Evolutionary conservation across 23 tunicate species (phyloP).

Genomic region (Diplosoma virens): DNA sequence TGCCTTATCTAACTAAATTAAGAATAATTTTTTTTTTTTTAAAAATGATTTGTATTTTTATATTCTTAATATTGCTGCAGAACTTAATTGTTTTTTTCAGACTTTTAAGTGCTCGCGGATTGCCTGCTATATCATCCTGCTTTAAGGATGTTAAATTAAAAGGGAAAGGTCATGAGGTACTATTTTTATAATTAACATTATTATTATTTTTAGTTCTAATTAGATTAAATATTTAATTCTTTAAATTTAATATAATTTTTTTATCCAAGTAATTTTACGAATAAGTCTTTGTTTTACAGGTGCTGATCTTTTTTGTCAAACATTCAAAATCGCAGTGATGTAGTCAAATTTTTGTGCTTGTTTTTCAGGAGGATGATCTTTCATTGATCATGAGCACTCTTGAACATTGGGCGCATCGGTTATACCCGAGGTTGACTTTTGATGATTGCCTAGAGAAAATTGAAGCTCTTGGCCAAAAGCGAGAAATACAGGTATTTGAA

Average conservation of each 20-base stretch:
- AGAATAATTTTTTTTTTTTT: too few relatives aligned
- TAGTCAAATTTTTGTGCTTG: not conserved
- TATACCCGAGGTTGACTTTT: slow-evolving; percentile 74
- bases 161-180: slow-evolving; percentile 90
- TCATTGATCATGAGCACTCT: slow-evolving; percentile 50
- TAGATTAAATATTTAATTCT: not conserved
- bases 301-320: not conserved
- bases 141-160: slow-evolving; percentile 58
- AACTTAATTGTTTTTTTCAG: slow-evolving; percentile 5
- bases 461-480: slow-evolving; percentile 80
- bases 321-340: not conserved
- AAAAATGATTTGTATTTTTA: too few relatives aligned
- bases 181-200: not conserved
- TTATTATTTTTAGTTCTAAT: not conserved
- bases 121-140: slow-evolving; percentile 49
- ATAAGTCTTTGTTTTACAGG: not conserved
- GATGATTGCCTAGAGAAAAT: slow-evolving; percentile 89
- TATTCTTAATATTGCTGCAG: too few relatives aligned
- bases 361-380: slow-evolving; percentile 62
- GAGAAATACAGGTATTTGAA: slow-evolving; percentile 47
- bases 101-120: slow-evolving; percentile 67
- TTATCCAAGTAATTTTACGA: not conserved
- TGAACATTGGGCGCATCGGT: slow-evolving; percentile 95
- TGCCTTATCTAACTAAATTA: too few relatives aligned
- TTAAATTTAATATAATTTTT: not conserved